Evolutionary conservation across 2,888 invertebrate species (phyloP).

Genomic region (Drosophila nr. perissopoda): DNA sequence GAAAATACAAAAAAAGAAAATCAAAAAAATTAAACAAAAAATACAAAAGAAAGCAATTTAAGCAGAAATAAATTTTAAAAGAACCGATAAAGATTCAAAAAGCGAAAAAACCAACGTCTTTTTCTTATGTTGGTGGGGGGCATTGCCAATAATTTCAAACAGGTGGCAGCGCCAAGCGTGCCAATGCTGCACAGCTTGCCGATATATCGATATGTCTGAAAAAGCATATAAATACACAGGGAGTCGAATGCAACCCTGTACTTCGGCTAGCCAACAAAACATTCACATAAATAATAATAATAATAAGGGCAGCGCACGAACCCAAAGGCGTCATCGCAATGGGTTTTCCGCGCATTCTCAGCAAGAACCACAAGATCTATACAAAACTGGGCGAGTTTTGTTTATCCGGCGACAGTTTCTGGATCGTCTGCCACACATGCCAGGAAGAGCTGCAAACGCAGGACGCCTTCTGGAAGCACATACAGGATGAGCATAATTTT

Average conservation of each 20-base stretch:
- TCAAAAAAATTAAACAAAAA: not conserved
- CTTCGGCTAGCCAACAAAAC: conserved; percentile 57
- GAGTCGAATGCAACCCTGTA: conserved; percentile 40
- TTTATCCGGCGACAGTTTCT: conserved; percentile 81
- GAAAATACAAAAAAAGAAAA: conserved; percentile 9
- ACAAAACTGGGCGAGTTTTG: conserved; percentile 82
- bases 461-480: conserved; percentile 83
- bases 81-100: conserved; percentile 28
- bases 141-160: not conserved
- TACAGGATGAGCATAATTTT: conserved; percentile 83
- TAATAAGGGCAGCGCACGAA: conserved; percentile 56
- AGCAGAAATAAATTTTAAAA: conserved; percentile 42
- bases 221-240: not conserved
- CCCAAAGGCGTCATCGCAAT: conserved; percentile 65
- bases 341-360: conserved; percentile 83
- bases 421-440: conserved; percentile 82
- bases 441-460: conserved; percentile 82
- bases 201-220: conserved; percentile 29
- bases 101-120: not conserved
- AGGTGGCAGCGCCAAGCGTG: conserved; percentile 25
- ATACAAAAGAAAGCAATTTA: not conserved
- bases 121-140: not conserved
- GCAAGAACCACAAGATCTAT: conserved; percentile 82
- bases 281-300: conserved; percentile 63
- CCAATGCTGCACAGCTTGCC: conserved; percentile 8